Percentiles rank a stretch among this genome's conserved stretches.
These are phyloP conservation scores for Anthrax anthrax DNA, from an alignment of 2,888 invertebrate species.

Conservation along the genomic window DNA sequence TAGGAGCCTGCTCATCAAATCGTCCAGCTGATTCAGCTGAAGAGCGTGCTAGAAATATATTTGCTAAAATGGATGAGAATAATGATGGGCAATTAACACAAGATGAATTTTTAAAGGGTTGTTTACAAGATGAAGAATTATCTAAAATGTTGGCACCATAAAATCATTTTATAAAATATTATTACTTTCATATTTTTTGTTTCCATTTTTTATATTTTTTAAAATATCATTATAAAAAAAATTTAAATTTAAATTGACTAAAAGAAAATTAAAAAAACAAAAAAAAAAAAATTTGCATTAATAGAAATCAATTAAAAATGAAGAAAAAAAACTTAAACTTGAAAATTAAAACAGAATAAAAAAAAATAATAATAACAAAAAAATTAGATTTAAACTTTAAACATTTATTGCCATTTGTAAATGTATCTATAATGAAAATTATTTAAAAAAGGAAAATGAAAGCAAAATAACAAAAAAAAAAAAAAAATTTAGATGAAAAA, in stretches of 20 bases:
- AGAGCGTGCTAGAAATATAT: slow-evolving; percentile 96
- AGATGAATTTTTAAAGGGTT: slow-evolving; percentile 95
- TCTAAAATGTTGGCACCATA: slow-evolving; percentile 91
- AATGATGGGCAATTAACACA: slow-evolving; percentile 96
- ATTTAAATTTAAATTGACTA: not conserved
- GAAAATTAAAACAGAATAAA: too few species aligned
- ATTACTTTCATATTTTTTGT: slow-evolving; percentile 1
- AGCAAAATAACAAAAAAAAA: too few species aligned
- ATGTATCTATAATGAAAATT: too few species aligned
- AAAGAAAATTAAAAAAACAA: not conserved
- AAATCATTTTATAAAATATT: slow-evolving; percentile 25
- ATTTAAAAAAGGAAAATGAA: too few species aligned
- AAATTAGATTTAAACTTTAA: too few species aligned
- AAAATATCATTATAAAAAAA: not conserved
- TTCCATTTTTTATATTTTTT: not conserved
- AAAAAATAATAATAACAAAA: too few species aligned
- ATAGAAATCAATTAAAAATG: too few species aligned
- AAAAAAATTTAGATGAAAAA: too few species aligned
- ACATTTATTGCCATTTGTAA: too few species aligned
- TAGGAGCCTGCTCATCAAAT: slow-evolving; percentile 92
- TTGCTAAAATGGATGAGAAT: slow-evolving; percentile 99
- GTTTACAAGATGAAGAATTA: slow-evolving; percentile 89
- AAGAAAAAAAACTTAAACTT: not conserved
- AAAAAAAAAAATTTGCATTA: not conserved
- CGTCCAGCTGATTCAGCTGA: slow-evolving; percentile 92